A percentile compares a stretch with the other conserved stretches of the same genome.
These are phyloP conservation scores for Deilephila elpenor DNA, from an alignment of 2,888 invertebrate species.

Conservation along the genomic window DNA sequence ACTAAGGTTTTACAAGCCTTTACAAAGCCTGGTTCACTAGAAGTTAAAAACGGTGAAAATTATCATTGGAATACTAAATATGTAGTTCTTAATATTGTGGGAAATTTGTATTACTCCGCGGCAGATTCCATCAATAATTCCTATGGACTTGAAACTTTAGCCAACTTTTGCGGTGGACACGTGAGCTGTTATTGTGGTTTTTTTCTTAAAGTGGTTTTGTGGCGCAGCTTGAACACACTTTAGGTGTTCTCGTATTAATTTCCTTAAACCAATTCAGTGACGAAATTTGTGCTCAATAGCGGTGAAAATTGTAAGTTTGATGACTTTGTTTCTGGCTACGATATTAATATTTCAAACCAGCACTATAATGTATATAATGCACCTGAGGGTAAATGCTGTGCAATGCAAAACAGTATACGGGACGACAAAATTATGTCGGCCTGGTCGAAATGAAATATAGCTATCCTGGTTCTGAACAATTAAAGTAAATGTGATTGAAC, in stretches of 20 bases:
- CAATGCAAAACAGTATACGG: too few relatives aligned
- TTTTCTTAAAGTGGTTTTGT: background rate
- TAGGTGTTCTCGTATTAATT: background rate
- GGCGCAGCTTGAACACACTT: background rate
- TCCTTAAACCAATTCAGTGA: too few relatives aligned
- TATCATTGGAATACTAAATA: background rate
- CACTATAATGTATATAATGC: too few relatives aligned
- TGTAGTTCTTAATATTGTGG: background rate
- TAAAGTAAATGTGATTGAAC: too few relatives aligned
- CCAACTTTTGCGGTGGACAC: background rate
- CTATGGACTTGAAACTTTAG: background rate
- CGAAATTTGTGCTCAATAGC: background rate
- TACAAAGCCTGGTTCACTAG: background rate
- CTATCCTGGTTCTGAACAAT: too few relatives aligned
- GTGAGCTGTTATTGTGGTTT: background rate
- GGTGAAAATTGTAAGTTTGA: too few relatives aligned
- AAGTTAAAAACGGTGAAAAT: background rate
- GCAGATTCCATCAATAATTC: constrained; percentile 1
- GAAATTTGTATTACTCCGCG: background rate
- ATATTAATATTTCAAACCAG: too few relatives aligned
- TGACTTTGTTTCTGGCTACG: too few relatives aligned
- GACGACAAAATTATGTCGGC: too few relatives aligned
- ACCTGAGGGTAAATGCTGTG: too few relatives aligned
- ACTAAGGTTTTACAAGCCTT: background rate
- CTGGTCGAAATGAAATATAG: too few relatives aligned